Conservation (phyloP, 2,113 vertebrate genomes). For the Oceanites oceanicus region DNA sequence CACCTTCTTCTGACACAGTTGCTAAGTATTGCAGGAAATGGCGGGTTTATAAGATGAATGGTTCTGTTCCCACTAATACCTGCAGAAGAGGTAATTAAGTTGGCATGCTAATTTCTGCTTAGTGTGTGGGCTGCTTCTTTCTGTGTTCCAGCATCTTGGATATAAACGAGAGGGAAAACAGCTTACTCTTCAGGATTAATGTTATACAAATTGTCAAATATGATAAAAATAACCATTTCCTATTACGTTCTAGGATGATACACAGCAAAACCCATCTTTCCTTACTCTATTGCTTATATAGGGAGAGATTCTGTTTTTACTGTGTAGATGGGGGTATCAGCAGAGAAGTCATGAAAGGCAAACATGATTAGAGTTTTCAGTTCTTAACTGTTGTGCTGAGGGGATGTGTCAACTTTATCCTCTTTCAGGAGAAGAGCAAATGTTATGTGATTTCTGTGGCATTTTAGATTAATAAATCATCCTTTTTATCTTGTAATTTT, state of each 20-base stretch:
- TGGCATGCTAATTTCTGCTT: background rate
- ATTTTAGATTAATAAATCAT: conserved; percentile 53
- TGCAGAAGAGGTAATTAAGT: background rate
- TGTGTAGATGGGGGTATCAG: too few species aligned
- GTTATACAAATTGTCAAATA: background rate
- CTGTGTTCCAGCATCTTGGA: background rate
- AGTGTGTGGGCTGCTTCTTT: conserved; percentile 30
- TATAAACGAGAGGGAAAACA: background rate
- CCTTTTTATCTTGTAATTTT: conserved; percentile 43
- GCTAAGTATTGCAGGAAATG: background rate
- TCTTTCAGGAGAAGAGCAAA: background rate
- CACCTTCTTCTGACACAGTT: background rate
- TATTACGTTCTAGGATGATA: background rate
- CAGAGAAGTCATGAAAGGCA: background rate
- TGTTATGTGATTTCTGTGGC: background rate
- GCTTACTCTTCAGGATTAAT: background rate
- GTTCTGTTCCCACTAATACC: background rate
- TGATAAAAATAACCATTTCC: background rate
- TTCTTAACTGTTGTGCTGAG: background rate
- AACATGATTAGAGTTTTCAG: background rate
- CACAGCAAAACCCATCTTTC: background rate
- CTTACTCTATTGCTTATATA: background rate
- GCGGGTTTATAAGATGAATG: background rate
- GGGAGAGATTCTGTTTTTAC: background rate
- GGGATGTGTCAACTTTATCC: background rate